Evolutionary conservation across 1,140 invertebrate genomes (phyloP).

Genomic region (Drosophila truncata): DNA sequence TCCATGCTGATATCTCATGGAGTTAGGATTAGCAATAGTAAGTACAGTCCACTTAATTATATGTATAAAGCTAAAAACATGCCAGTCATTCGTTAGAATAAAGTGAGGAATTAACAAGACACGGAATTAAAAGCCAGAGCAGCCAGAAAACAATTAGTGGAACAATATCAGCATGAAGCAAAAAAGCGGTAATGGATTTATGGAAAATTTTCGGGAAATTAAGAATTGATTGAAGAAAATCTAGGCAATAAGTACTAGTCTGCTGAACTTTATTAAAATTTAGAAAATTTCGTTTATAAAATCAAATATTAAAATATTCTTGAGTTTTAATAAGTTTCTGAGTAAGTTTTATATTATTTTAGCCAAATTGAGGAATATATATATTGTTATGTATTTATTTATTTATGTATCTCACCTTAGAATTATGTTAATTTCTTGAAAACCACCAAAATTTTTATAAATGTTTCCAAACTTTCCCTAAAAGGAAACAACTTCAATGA

Average conservation of each 20-base stretch:
- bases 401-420: neutral
- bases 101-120: constrained; percentile 2
- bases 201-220: constrained; percentile 6
- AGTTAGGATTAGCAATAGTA: constrained; percentile 90
- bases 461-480: neutral
- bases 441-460: too few relatives aligned
- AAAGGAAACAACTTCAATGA: constrained; percentile 19
- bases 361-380: too few relatives aligned
- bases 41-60: constrained; percentile 85
- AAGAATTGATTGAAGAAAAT: neutral
- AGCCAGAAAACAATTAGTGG: constrained; percentile 20
- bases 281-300: neutral
- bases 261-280: neutral
- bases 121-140: constrained; percentile 13
- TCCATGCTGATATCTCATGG: constrained; percentile 92
- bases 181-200: neutral
- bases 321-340: neutral
- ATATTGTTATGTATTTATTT: neutral
- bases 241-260: neutral
- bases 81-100: constrained; percentile 34
- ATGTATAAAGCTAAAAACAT: constrained; percentile 7
- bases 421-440: neutral
- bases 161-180: constrained; percentile 15
- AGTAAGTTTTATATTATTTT: too few relatives aligned
- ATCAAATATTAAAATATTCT: neutral